These are phyloP conservation scores for Ophraella communa DNA, from an alignment of 2,888 invertebrate species.

Conservation along the genomic window DNA sequence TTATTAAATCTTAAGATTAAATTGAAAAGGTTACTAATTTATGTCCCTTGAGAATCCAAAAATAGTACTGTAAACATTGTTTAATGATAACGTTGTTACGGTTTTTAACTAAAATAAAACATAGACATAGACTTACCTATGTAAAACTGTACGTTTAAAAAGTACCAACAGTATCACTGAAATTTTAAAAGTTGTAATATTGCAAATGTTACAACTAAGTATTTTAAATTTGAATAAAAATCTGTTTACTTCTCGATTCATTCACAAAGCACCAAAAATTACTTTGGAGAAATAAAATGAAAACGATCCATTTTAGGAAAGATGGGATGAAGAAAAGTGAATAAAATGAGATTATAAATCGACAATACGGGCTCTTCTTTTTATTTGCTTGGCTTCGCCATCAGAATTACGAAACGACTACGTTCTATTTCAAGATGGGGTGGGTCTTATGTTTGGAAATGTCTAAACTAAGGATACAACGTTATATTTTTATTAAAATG, in stretches of 20 bases:
- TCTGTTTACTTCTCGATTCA: constrained; percentile 9
- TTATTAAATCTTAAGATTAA: too few relatives aligned
- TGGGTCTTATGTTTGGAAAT: not conserved
- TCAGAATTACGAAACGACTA: constrained; percentile 4
- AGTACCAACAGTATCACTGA: too few relatives aligned
- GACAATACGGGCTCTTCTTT: constrained; percentile 13
- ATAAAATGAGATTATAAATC: constrained; percentile 24
- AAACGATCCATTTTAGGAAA: constrained; percentile 16
- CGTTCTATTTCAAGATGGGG: not conserved
- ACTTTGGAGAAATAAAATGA: constrained; percentile 4
- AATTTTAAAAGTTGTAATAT: not conserved
- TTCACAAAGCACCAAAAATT: constrained; percentile 5
- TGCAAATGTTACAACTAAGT: constrained; percentile 3
- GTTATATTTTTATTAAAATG: not conserved
- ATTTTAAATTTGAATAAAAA: not conserved
- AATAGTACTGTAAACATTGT: too few relatives aligned
- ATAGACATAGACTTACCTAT: too few relatives aligned
- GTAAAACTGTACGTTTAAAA: too few relatives aligned
- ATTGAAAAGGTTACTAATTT: too few relatives aligned
- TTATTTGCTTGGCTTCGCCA: constrained; percentile 1
- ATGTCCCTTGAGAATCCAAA: too few relatives aligned
- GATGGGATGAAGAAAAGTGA: constrained; percentile 16
- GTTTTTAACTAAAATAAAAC: too few relatives aligned
- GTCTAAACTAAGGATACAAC: not conserved
- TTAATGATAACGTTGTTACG: too few relatives aligned